Evolutionary conservation across 2,888 invertebrate genomes (phyloP), one percentile per base, ranked within the genome.

Genomic region (Latheticus oryzae): DNA sequence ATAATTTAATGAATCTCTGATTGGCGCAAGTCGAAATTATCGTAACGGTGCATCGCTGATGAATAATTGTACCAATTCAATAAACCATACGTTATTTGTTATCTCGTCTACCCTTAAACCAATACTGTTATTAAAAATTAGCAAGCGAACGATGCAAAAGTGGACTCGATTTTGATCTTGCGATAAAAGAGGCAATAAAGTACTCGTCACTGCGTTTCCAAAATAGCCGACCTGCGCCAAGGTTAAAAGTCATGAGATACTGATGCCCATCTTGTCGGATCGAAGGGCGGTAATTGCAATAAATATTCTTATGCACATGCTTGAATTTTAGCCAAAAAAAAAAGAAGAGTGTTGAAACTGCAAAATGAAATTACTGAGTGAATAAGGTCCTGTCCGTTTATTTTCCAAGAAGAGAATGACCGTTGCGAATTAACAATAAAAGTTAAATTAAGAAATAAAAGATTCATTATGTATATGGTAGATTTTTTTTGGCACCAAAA

Each of bases 111-210:
- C 62, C 63, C 61, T 61, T 60, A 63, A 59, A 64, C 62, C 66
- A 63, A 60, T 62, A 61, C 58, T 40, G 56, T 58, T 63, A 65
- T 65, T 56, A 60, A 63, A 63, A 64, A 62, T 63, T 60, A 53
- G 15, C 54, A 9, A 33, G 23, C 15, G 32, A 15, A 30, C 19
- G 43, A 33, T 26, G 35, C 30, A 51, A 33, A 35, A 47, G 47
- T 43, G 43, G 24, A 35, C 35, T 11, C 5, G 21, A 30, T 47
- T 33, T 30, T 32, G 54, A 58, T 55, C 54, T 47, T 35, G 37
- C 43, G 55, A 59, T 59, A 56, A 52, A 17, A n/a, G 13, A 11
- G 12, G 21, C 21, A 19, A 26, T 33, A 55, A 60, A 60, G 54
- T 54, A 55, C 47, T 61, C 61, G 62, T 62, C 62, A 62, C 62